Conservation (phyloP, 2,797 vertebrate species). For the Anabas testudineus region DNA sequence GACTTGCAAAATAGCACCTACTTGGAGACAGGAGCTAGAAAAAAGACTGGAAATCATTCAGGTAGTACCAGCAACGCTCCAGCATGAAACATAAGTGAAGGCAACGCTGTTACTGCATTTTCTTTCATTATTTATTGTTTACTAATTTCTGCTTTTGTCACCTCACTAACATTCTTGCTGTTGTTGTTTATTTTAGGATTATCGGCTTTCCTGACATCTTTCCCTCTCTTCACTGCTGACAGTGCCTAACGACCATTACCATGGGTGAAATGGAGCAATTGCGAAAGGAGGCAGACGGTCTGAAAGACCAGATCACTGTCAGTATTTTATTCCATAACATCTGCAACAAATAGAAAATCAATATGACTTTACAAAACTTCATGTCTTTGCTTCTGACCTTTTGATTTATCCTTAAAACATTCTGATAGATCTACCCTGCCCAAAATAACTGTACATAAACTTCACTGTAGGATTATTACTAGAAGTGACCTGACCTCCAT, state of each 20-base stretch:
- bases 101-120: background rate
- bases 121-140: background rate
- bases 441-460: background rate
- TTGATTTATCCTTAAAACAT: background rate
- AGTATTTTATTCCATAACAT: constrained; percentile 79
- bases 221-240: constrained; percentile 69
- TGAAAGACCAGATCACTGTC: constrained; percentile 98
- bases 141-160: constrained; percentile 17
- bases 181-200: constrained; percentile 59
- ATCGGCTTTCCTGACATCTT: constrained; percentile 61
- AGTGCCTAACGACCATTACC: constrained; percentile 69
- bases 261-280: constrained; percentile 98
- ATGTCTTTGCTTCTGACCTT: constrained; percentile 1
- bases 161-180: background rate
- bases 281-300: constrained; percentile 93
- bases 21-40: constrained; percentile 44
- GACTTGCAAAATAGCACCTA: constrained; percentile 85
- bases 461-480: background rate
- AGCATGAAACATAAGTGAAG: background rate
- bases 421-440: background rate
- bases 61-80: constrained; percentile 48
- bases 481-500: background rate
- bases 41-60: constrained; percentile 22
- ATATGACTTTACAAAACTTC: background rate
- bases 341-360: background rate